These are phyloP conservation scores for Grammomys surdaster DNA, from an alignment of 2,113 vertebrate genomes.

Conservation along the genomic window DNA sequence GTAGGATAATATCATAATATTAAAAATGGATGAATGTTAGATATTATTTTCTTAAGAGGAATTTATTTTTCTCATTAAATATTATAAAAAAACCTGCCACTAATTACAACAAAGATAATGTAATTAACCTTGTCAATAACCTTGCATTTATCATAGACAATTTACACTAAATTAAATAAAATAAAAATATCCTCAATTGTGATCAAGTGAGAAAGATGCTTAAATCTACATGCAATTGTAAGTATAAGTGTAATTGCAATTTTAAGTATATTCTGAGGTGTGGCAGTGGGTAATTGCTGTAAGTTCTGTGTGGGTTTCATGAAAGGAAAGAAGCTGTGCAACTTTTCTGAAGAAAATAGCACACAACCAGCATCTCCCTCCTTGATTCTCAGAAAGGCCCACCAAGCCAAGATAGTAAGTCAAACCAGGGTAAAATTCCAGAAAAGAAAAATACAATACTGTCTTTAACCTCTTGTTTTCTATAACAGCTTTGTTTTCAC, in stretches of 20 bases:
- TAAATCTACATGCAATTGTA: too few relatives aligned
- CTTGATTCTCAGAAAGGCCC: neutral
- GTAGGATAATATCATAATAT: neutral
- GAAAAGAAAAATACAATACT: neutral
- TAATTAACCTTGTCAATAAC: neutral
- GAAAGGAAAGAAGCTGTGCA: neutral
- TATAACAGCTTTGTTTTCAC: neutral
- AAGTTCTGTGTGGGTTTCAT: neutral
- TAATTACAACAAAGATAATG: neutral
- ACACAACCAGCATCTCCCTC: neutral
- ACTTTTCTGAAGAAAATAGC: neutral
- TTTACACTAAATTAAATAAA: neutral
- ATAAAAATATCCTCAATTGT: neutral
- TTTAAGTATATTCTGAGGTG: neutral
- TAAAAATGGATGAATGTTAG: neutral
- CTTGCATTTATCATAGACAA: neutral
- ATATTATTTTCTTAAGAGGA: neutral
- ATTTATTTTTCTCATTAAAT: neutral
- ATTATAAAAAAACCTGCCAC: neutral
- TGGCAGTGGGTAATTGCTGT: neutral
- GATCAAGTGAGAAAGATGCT: neutral
- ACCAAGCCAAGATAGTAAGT: neutral
- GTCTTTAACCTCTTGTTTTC: neutral
- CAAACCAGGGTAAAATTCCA: neutral
- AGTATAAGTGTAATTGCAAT: neutral